These are phyloP conservation scores for Syngnathus acus DNA, from an alignment of 2,797 vertebrate genomes.

Conservation along the genomic window DNA sequence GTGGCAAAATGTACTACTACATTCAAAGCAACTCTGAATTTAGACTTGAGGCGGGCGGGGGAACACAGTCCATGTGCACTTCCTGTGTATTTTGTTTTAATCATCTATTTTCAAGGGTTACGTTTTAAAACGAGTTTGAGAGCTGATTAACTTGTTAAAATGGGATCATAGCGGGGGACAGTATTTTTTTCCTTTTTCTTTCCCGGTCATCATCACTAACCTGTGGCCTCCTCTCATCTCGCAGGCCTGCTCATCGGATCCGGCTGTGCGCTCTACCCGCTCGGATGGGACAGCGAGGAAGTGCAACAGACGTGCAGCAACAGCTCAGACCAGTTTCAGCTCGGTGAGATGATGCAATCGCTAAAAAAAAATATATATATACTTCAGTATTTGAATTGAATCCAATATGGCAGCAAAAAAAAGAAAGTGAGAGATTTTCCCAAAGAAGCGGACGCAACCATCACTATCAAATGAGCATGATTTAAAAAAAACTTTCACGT, in stretches of 20 bases:
- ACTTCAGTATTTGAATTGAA: neutral
- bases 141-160: too few relatives aligned
- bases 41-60: too few relatives aligned
- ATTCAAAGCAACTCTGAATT: too few relatives aligned
- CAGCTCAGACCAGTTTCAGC: conserved; percentile 85
- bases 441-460: neutral
- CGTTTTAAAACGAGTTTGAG: too few relatives aligned
- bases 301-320: conserved; percentile 92
- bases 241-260: conserved; percentile 90
- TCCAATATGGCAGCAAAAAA: neutral
- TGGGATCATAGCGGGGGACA: too few relatives aligned
- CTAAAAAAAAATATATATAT: neutral
- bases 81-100: too few relatives aligned
- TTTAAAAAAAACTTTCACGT: neutral
- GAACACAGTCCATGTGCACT: too few relatives aligned
- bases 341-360: conserved; percentile 72
- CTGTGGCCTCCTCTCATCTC: conserved; percentile 1
- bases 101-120: too few relatives aligned
- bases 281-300: conserved; percentile 98
- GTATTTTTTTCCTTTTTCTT: neutral
- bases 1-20: too few relatives aligned
- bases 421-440: neutral
- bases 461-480: neutral
- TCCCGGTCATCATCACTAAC: conserved; percentile 13
- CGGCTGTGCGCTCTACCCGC: conserved; percentile 91